Evolutionary conservation across 2,113 vertebrate species (phyloP).

Genomic region (Brienomyrus brachyistius): DNA sequence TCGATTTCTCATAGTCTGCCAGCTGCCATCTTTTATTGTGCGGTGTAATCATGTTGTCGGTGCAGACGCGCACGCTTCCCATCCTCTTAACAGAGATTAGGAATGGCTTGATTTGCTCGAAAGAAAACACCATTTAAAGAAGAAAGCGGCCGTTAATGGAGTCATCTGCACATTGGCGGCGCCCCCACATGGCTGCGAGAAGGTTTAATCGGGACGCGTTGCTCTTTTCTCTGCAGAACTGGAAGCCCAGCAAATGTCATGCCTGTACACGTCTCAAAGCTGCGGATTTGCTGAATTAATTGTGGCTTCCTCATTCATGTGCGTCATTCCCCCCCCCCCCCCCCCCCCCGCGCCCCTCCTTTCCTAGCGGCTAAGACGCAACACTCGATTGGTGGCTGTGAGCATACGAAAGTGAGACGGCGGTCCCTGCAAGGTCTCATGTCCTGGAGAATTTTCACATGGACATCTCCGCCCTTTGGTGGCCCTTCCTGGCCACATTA

Average conservation of each 20-base stretch:
- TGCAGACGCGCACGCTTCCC: not conserved
- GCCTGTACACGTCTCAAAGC: not conserved
- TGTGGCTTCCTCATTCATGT: not conserved
- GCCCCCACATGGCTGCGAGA: not conserved
- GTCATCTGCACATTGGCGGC: not conserved
- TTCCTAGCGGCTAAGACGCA: not conserved
- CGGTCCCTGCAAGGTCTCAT: not conserved
- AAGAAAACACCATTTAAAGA: conserved; percentile 11
- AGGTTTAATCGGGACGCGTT: not conserved
- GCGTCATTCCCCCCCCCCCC: not conserved
- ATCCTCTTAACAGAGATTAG: conserved; percentile 12
- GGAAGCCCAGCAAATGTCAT: conserved; percentile 1
- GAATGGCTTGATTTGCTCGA: conserved; percentile 2
- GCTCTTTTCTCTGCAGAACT: not conserved
- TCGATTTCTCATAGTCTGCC: not conserved
- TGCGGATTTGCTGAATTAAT: not conserved
- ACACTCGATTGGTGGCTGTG: not conserved
- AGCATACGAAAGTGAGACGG: not conserved
- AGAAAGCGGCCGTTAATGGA: conserved; percentile 7
- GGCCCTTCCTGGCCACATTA: not conserved
- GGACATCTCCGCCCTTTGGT: not conserved
- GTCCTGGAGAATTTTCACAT: not conserved
- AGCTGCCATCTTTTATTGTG: conserved; percentile 6
- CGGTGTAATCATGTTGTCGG: not conserved
- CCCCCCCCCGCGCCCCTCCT: not conserved